Percentiles rank a stretch among this genome's conserved stretches.
These are phyloP conservation scores for Motacilla alba DNA, from an alignment of 2,113 vertebrate genomes.

Conservation along the genomic window DNA sequence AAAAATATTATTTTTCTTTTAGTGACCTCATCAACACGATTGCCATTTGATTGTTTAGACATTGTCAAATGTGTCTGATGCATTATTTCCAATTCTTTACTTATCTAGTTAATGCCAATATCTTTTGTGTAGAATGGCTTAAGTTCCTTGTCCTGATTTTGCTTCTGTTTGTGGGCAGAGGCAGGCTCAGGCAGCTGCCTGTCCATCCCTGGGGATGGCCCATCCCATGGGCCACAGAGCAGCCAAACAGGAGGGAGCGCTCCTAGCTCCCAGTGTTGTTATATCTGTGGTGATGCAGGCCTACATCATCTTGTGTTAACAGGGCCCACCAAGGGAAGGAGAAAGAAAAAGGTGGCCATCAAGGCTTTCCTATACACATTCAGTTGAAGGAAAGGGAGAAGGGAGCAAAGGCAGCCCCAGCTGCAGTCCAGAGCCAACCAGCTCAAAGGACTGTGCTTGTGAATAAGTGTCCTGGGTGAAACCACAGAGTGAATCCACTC, in stretches of 20 bases:
- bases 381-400: background rate
- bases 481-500: background rate
- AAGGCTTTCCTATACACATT: background rate
- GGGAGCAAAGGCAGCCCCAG: background rate
- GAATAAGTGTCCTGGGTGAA: background rate
- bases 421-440: background rate
- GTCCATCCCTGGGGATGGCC: background rate
- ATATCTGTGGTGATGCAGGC: background rate
- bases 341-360: background rate
- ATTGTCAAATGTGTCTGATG: constrained; percentile 44
- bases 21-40: background rate
- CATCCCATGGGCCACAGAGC: background rate
- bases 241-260: background rate
- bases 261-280: background rate
- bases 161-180: background rate
- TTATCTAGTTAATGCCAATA: constrained; percentile 21
- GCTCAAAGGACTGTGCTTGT: background rate
- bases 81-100: constrained; percentile 47
- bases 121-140: background rate
- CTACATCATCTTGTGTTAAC: background rate
- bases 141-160: background rate
- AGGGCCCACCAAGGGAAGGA: background rate
- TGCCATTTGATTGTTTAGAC: constrained; percentile 47
- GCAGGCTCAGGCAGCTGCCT: background rate
- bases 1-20: constrained; percentile 38